Base-by-base conservation (phyloP, 2,888 invertebrate genomes). In the Plebejus anna region DNA sequence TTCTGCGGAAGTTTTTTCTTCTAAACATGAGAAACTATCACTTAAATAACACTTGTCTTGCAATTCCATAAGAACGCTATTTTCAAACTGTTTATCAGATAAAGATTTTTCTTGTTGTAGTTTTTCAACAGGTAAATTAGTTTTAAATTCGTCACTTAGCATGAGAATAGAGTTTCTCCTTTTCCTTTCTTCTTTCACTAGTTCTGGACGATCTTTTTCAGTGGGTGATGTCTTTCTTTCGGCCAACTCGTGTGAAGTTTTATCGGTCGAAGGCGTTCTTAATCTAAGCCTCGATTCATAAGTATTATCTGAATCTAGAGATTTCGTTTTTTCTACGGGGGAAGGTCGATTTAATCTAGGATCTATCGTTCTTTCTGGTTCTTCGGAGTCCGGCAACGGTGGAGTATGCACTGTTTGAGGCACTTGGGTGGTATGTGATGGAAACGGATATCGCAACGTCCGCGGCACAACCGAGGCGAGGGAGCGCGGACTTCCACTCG, bases 351-450 rank as follows among this genome's bases (percentile, higher is more conserved):
- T 76, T 57, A 76, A 32, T 70, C 76, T 72, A 13, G 76, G 76
- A 42, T 76, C 76, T 16, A 59, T 57, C 5, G 72, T 76, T 32
- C 59, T 72, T n/a, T 76, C 77, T 84, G 47, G 70, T 28, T 80
- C 80, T 9, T 80, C 80, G 84, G 57, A 84, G 82, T 76, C 89
- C 82, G 79, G 86, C 83, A 73, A 83, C 84, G 36, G 75, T 71
- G 73, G 73, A 55, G 73, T 73, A 51, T 73, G 73, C 28, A 73
- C 51, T 13, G 73, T 51, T 55, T 55, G 73, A 73, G 73, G 73
- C 73, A 32, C 75, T 57, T 75, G 57, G 47, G 57, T 76, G 47
- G 97, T 91, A 96, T 97, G 88, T 96, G 97, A 81, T 96, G 92
- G 80, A 83, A 95, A 94, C 88, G 96, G 94, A 83, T 89, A 82